Evolutionary conservation across 2,888 invertebrate species (phyloP), one percentile per base, ranked within the genome.

Genomic region (Augochlorella aurata): DNA sequence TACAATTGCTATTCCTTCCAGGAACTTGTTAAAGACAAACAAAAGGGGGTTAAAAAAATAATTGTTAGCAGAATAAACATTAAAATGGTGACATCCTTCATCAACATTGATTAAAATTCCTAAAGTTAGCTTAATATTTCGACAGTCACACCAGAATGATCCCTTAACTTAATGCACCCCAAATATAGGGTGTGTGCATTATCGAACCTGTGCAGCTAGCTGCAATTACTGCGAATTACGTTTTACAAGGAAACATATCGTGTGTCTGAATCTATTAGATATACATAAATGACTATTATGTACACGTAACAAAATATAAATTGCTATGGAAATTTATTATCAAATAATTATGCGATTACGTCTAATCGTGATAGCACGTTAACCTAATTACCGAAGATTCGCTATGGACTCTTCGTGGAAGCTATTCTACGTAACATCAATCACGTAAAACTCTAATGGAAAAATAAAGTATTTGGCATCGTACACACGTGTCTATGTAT

Each of bases 271-370:
- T 52, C n/a, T 49, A 38, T 49, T 16, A 50, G 50, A 49, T 49
- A 77, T 71, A 65, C n/a, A 49, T 49, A 68, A 47, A 52, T 49
- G 18, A 45, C 16, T 49, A 45, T 74, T 79, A 81, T 73, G 54
- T 81, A 81, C 66, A 70, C 29, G 9, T 66, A 79, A 58, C 47
- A 44, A 74, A 69, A 49, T 73, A 49, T 50, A 66, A 70, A 76
- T 49, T 44, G 18, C 24, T 67, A 16, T 54, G 69, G 68, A 49
- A 73, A 54, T 54, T 69, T 29, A 14, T 72, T 72, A 77, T 77
- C 66, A 68, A 72, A 81, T 68, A 78, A 79, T 72, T n/a, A 45
- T 67, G 78, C 18, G 47, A 72, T 73, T 73, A 69, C 21, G n/a
- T 61, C 58, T 54, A 50, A 77, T 63, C 72, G 68, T 61, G 72